Conservation (phyloP, 2,888 invertebrate genomes). For the Ectobius pallidus region DNA sequence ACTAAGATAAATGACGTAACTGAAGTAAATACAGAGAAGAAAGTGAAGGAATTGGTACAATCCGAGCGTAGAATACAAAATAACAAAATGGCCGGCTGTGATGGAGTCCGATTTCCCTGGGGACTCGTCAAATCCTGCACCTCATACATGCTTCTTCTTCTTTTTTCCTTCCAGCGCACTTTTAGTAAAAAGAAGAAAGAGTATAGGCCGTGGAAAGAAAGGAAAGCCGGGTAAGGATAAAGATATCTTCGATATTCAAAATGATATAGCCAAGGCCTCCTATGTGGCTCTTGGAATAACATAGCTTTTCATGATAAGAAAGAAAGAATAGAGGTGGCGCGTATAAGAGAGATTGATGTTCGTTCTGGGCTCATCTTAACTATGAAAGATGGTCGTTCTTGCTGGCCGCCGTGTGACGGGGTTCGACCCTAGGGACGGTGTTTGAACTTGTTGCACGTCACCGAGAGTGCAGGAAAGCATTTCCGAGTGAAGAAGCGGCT, state of each 20-base stretch:
- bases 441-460: background rate
- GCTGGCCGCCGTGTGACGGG: background rate
- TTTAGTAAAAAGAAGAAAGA: background rate
- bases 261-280: background rate
- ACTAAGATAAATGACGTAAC: background rate
- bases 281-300: too few species aligned
- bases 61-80: background rate
- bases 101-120: constrained; percentile 12
- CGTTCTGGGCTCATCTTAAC: background rate
- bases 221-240: background rate
- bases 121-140: constrained; percentile 18
- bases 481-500: background rate
- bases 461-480: background rate
- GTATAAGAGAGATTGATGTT: background rate
- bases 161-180: background rate
- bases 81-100: background rate
- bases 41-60: background rate
- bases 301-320: background rate
- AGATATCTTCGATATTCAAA: background rate
- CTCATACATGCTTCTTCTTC: constrained; percentile 1
- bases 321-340: background rate
- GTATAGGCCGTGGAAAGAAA: background rate
- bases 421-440: background rate
- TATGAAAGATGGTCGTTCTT: background rate
- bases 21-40: background rate